Percentiles rank a stretch among this genome's conserved stretches.
Conservation (phyloP, 2,113 vertebrate genomes). For the Felis chaus region DNA sequence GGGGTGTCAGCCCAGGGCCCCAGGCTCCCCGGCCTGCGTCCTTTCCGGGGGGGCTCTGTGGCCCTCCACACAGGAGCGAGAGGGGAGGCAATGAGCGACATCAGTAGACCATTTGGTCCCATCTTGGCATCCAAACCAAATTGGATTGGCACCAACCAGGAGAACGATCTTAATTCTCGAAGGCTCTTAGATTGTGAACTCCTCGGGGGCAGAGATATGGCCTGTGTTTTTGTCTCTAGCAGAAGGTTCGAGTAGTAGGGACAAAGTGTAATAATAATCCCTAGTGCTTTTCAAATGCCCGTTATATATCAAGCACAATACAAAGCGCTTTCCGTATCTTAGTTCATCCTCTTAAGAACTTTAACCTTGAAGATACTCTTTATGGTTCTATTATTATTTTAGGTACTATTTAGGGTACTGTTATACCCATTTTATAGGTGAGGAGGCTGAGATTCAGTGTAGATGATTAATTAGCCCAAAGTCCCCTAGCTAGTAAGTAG, state of each 20-base stretch:
- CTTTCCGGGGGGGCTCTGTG: background rate
- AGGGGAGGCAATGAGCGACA: background rate
- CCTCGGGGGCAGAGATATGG: fast-evolving
- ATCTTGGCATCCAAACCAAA: background rate
- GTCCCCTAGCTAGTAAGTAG: background rate
- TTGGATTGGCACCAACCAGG: background rate
- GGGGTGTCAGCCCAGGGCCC: background rate
- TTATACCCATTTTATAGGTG: background rate
- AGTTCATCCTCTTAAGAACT: background rate
- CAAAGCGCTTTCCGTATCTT: background rate
- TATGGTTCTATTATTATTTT: background rate
- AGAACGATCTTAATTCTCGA: background rate
- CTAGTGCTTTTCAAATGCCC: background rate
- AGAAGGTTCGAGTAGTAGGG: background rate
- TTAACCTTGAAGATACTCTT: background rate
- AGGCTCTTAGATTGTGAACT: background rate
- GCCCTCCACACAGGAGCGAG: background rate
- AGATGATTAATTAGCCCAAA: background rate
- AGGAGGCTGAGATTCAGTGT: background rate
- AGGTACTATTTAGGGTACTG: background rate
- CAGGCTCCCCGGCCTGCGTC: background rate
- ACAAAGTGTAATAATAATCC: background rate
- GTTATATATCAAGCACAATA: no score
- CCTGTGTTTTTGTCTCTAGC: background rate
- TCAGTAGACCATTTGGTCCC: background rate